phyloP scores from a whole-genome alignment of 1,140 invertebrate species.

The Heliothis subflexa region DNA sequence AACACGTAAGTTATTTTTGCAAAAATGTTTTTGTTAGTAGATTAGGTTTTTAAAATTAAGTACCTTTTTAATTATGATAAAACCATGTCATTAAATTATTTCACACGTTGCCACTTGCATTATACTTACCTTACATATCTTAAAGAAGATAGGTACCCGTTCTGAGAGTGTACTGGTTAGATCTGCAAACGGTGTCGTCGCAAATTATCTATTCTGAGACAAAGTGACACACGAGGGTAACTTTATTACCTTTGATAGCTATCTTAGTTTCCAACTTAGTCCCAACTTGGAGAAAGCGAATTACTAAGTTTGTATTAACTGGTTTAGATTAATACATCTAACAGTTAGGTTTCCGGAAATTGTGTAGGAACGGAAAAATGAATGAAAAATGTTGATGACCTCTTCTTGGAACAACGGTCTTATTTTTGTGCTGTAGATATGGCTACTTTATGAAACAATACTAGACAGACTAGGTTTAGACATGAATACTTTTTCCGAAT shows the following conservation, averaged over 20 bases:
- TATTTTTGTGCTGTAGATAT: neutral
- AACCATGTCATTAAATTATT: too few species aligned
- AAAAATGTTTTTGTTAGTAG: too few species aligned
- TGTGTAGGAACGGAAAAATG: neutral
- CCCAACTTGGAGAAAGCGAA: conserved; percentile 3
- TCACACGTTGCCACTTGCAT: too few species aligned
- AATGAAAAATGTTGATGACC: neutral
- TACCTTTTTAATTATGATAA: too few species aligned
- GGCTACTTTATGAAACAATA: too few species aligned
- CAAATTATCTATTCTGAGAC: conserved; percentile 14
- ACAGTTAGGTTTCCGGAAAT: neutral
- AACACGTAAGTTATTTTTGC: too few species aligned
- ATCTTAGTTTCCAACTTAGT: conserved; percentile 10
- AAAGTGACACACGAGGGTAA: conserved; percentile 4
- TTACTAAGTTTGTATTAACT: conserved; percentile 4
- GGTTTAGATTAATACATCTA: neutral
- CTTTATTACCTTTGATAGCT: conserved; percentile 25
- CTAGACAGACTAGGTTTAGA: too few species aligned
- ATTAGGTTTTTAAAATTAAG: too few species aligned
- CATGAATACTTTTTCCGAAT: too few species aligned
- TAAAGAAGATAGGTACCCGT: neutral
- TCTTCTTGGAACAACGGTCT: neutral
- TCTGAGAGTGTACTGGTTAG: neutral
- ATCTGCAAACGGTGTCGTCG: conserved; percentile 7
- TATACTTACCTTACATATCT: too few species aligned